phyloP scores from a whole-genome alignment of 2,888 invertebrate genomes.

The Pseudoips prasinana region DNA sequence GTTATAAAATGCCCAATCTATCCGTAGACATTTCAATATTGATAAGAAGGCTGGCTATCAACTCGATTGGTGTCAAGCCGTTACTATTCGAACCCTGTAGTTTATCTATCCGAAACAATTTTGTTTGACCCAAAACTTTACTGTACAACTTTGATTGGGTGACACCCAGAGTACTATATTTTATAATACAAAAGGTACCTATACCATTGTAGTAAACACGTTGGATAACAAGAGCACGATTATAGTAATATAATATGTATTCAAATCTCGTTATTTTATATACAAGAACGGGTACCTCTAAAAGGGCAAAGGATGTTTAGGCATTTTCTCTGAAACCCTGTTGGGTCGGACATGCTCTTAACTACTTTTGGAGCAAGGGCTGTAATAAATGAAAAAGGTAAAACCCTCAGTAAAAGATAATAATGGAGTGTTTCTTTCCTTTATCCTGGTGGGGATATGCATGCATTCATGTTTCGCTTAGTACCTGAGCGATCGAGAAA shows the following conservation, averaged over 20 bases:
- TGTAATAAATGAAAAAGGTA: constrained; percentile 26
- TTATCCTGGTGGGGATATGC: too few relatives aligned
- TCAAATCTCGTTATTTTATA: constrained; percentile 39
- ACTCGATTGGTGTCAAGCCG: constrained; percentile 8
- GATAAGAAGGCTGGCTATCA: constrained; percentile 3
- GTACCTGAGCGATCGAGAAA: too few relatives aligned
- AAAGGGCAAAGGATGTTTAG: constrained; percentile 21
- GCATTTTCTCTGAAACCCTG: constrained; percentile 16
- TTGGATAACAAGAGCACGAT: too few relatives aligned
- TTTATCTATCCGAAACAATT: constrained; percentile 29
- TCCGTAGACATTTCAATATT: constrained; percentile 5
- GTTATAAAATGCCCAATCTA: not conserved
- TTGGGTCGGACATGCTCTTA: constrained; percentile 7
- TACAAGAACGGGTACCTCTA: too few relatives aligned
- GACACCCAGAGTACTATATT: constrained; percentile 24
- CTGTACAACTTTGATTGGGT: constrained; percentile 38
- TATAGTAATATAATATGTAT: too few relatives aligned
- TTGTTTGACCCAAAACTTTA: constrained; percentile 45
- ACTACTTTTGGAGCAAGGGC: constrained; percentile 24
- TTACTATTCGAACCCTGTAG: constrained; percentile 22
- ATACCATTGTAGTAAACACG: too few relatives aligned
- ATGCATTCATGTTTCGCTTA: too few relatives aligned
- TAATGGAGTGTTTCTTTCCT: too few relatives aligned
- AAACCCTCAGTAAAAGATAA: constrained; percentile 12
- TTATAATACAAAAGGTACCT: too few relatives aligned